Conservation (phyloP, 2,888 invertebrate genomes). For the Thyatira batis region DNA sequence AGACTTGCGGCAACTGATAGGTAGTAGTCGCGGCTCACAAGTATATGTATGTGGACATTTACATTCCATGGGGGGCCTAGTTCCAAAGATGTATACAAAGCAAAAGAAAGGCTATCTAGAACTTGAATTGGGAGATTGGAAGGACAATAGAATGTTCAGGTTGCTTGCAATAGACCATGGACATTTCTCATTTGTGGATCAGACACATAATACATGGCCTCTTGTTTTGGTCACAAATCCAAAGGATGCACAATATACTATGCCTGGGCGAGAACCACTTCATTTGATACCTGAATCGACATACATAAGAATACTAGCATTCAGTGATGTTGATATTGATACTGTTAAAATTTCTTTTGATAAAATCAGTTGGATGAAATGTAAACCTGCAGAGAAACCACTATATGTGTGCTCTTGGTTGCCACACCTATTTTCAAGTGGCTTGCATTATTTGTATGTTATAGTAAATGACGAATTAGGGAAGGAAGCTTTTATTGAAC, state of each 20-base stretch:
- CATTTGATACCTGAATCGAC: conserved; percentile 86
- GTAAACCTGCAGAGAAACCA: conserved; percentile 84
- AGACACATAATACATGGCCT: conserved; percentile 90
- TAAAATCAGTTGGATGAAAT: conserved; percentile 84
- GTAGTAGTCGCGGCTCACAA: conserved; percentile 83
- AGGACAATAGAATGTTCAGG: conserved; percentile 92
- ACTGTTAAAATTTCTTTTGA: conserved; percentile 87
- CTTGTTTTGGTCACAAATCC: conserved; percentile 93
- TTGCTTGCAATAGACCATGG: conserved; percentile 94
- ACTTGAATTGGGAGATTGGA: conserved; percentile 96
- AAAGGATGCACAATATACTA: conserved; percentile 89
- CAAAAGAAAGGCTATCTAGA: conserved; percentile 92
- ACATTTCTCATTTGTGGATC: conserved; percentile 91
- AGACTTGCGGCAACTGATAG: conserved; percentile 82
- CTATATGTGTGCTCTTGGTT: conserved; percentile 89
- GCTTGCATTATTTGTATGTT: conserved; percentile 86
- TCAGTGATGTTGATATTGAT: conserved; percentile 85
- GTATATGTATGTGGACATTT: conserved; percentile 95
- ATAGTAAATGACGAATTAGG: conserved; percentile 82
- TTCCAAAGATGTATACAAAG: conserved; percentile 92
- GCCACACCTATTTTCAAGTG: conserved; percentile 83
- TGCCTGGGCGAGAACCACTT: conserved; percentile 89
- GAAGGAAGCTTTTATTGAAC: conserved; percentile 80
- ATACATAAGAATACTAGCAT: conserved; percentile 91
- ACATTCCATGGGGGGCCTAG: conserved; percentile 90